Percentiles rank a stretch among this genome's conserved stretches.
Conservation (phyloP, 2,888 invertebrate species). For the Epirrhoe alternata region DNA sequence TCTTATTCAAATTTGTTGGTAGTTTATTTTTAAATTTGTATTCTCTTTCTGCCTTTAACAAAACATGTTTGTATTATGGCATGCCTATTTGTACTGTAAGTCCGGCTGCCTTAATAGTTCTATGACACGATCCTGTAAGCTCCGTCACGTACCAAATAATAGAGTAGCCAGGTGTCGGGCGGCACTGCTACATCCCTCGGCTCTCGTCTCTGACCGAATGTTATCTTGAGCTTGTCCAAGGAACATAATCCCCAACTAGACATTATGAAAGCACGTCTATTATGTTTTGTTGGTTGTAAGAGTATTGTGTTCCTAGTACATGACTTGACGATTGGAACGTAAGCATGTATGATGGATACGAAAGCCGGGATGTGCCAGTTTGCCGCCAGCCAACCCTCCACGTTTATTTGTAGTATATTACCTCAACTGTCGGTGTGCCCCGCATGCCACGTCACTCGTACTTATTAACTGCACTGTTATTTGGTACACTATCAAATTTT, state of each 20-base stretch:
- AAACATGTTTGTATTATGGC: constrained; percentile 64
- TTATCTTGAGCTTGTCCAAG: not conserved
- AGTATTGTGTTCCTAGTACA: not conserved
- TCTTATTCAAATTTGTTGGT: constrained; percentile 77
- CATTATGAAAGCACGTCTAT: not conserved
- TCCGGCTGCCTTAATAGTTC: constrained; percentile 78
- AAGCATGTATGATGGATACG: constrained; percentile 1
- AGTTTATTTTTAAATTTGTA: constrained; percentile 79
- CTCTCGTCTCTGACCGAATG: constrained; percentile 9
- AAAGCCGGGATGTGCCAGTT: constrained; percentile 26
- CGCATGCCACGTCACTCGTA: constrained; percentile 62
- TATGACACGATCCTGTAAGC: constrained; percentile 67
- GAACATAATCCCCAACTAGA: not conserved
- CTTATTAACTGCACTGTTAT: constrained; percentile 83
- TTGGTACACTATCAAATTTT: constrained; percentile 74
- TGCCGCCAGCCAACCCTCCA: constrained; percentile 46
- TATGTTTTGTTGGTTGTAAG: not conserved
- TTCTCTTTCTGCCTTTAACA: constrained; percentile 65
- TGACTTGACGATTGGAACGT: not conserved
- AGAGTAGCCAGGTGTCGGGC: constrained; percentile 58
- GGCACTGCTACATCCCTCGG: constrained; percentile 20
- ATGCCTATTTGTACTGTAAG: constrained; percentile 66
- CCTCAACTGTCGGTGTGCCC: constrained; percentile 72
- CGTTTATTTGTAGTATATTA: constrained; percentile 66
- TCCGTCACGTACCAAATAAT: constrained; percentile 80